These are phyloP conservation scores for Nezara viridula DNA, from an alignment of 2,888 invertebrate genomes.

Conservation along the genomic window DNA sequence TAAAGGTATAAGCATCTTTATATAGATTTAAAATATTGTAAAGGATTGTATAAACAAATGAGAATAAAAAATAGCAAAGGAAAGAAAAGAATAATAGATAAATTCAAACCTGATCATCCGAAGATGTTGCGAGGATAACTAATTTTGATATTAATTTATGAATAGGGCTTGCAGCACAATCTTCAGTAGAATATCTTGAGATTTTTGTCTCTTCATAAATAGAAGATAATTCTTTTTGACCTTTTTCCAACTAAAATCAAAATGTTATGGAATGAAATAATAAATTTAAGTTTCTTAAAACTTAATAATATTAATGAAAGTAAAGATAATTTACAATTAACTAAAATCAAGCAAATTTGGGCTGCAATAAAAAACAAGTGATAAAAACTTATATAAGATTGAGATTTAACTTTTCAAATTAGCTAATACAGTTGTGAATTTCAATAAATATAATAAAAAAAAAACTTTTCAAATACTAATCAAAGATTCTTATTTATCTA, in stretches of 20 bases:
- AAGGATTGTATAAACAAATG: no score
- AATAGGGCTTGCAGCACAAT: constrained; percentile 75
- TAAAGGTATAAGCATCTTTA: no score
- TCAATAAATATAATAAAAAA: no score
- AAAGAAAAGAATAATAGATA: no score
- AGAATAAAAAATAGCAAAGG: neutral
- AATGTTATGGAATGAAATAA: neutral
- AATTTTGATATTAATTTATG: constrained; percentile 77
- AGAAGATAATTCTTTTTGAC: constrained; percentile 72
- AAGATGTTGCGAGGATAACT: constrained; percentile 67
- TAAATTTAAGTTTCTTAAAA: neutral
- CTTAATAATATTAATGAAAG: neutral
- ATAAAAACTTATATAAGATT: no score
- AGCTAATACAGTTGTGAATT: no score
- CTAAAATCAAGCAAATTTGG: neutral
- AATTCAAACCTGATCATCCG: constrained; percentile 64
- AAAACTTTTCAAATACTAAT: no score
- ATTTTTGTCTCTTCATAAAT: constrained; percentile 73
- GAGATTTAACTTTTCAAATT: no score
- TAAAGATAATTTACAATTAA: neutral
- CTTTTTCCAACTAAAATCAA: constrained; percentile 69
- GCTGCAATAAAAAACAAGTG: no score
- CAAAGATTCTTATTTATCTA: no score
- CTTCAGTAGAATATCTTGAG: constrained; percentile 76
- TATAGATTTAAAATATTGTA: no score